A percentile compares a stretch with the other conserved stretches of the same genome.
Conservation (phyloP, 2,113 vertebrate genomes). For the Elaphurus davidianus region DNA sequence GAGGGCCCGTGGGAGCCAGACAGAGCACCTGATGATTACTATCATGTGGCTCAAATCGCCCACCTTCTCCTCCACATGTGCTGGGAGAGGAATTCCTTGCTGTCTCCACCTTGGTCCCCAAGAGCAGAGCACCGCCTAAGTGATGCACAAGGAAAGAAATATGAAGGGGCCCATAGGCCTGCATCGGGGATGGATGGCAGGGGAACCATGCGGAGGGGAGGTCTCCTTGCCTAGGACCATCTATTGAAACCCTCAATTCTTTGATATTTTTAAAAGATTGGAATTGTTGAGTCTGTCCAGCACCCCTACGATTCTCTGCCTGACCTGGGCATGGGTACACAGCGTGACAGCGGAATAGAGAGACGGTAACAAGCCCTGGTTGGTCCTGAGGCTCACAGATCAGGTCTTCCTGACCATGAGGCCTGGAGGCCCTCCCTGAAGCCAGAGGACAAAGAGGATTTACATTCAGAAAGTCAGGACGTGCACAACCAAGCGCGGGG, state of each 20-base stretch:
- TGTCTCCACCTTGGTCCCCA: not conserved
- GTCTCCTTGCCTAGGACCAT: not conserved
- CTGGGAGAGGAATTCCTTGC: not conserved
- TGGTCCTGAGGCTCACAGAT: not conserved
- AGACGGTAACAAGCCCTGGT: fast-evolving
- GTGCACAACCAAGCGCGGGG: fast-evolving
- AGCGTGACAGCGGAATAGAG: not conserved
- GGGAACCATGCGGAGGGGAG: not conserved
- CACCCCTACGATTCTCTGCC: not conserved
- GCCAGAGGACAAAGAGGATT: not conserved
- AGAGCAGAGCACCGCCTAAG: not conserved
- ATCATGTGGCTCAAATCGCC: fast-evolving
- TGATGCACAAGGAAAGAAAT: not conserved
- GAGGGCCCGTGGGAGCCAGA: not conserved
- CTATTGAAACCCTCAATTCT: not conserved
- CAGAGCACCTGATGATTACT: fast-evolving
- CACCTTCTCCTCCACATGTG: no score
- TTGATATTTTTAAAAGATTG: not conserved
- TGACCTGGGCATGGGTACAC: fast-evolving
- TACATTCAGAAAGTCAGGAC: not conserved
- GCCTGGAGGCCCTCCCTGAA: not conserved
- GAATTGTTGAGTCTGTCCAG: not conserved
- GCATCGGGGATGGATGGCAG: fast-evolving
- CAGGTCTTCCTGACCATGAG: not conserved
- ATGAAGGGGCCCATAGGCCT: not conserved